Base-by-base conservation (phyloP, 2,888 invertebrate genomes). In the Amphiduros pacificus region DNA sequence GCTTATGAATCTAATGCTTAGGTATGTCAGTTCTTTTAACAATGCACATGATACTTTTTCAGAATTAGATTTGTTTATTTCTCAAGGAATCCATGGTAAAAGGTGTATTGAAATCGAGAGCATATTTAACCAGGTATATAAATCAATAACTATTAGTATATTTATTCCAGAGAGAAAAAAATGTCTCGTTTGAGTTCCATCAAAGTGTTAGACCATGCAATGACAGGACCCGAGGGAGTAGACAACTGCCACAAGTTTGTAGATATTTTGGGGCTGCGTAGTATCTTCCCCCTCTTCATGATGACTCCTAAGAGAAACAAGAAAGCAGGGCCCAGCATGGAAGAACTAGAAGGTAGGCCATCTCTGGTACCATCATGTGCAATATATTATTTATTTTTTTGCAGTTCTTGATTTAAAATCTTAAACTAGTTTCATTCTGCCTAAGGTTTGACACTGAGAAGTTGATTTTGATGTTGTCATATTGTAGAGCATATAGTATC, bases 261-360 rank as follows among this genome's bases (percentile, higher is more conserved):
- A 0, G 98, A 99, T 78, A 98, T 98, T 75, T 87, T 98, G 27
- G 85, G 99, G 0, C 86, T 99, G 17, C 87, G 98, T 51, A 96
- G 96, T 4, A 91, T 99, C 64, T 99, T 99, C 83, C 99, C 99
- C 0, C 85, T 99, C 0, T 99, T 98, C 79, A 98, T 99, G 98
- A 95, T 97, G 84, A 98, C 98, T 0, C 99, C 99, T 0, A 92
- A 92, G 74, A 89, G 91, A 74, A 69, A 73, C 31, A 78, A 72
- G 62, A 78, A 78, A 49, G 76, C 77, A 0, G 71, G 70, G 2
- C 77, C 78, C 14, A 60, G 71, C 26, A 69, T 71, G n/a, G 93
- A 94, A 77, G 93, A 95, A 78, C 92, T 95, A 74, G 96, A 96
- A 87, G 90, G 90, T 89, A 75, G 22, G 49, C n/a, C n/a, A n/a